A percentile compares a stretch with the other conserved stretches of the same genome.
Conservation (phyloP, 2,797 vertebrate genomes). For the Enteromius afrohamiltoni region DNA sequence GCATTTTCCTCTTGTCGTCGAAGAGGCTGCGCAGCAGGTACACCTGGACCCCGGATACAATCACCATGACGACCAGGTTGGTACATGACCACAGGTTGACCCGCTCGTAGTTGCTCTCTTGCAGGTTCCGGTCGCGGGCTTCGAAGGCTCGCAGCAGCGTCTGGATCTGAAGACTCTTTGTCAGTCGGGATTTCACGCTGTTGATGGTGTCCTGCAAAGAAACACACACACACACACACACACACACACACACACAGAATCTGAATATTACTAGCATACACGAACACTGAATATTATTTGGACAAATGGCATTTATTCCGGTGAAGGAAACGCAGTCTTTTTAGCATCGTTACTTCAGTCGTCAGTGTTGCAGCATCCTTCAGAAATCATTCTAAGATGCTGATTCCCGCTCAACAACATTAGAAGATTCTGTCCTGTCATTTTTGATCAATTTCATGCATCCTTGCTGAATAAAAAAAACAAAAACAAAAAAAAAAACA, state of each 20-base stretch:
- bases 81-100: conserved; percentile 95
- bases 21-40: conserved; percentile 94
- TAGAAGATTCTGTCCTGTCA: neutral
- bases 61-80: conserved; percentile 87
- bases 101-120: conserved; percentile 94
- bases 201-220: conserved; percentile 91
- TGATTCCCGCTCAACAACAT: neutral
- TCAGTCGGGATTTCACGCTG: conserved; percentile 91
- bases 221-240: conserved; percentile 56
- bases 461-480: neutral
- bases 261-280: neutral
- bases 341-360: no score
- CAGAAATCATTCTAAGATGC: neutral
- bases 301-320: no score
- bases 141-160: conserved; percentile 92
- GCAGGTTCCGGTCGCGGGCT: conserved; percentile 94
- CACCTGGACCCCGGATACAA: conserved; percentile 90
- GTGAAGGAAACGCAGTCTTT: no score
- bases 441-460: neutral
- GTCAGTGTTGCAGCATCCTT: neutral
- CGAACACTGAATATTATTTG: neutral
- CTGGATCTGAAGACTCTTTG: conserved; percentile 94
- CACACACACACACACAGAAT: conserved; percentile 42
- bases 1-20: conserved; percentile 91
- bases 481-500: no score